Evolutionary conservation across 2,797 vertebrate genomes (phyloP), one percentile per base, ranked within the genome.

Genomic region (Sebastes variabilis): DNA sequence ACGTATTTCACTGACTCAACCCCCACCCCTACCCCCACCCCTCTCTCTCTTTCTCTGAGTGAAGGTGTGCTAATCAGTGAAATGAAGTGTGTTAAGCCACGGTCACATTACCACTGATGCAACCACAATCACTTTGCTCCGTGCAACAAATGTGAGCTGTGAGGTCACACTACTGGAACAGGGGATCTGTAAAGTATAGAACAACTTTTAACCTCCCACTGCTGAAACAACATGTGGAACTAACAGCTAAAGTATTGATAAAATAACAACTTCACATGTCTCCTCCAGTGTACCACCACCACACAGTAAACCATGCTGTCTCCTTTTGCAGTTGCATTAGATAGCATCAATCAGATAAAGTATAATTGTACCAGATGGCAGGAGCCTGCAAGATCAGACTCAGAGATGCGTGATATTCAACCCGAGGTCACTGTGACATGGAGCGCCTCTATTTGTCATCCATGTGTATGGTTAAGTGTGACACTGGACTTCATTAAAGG

Each of bases 11-110:
- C 38, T n/a, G 16, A 54, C 25, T 34, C n/a, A 2, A 4, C n/a
- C 7, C 11, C 24, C 6, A 38, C 32, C 3, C 1, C 4, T 36
- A 36, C 46, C 9, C 27, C 6, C 8, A 1, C 4, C 2, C 9
- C 8, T 14, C 32, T 38, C 14, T 13, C 5, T 24, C 30, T 22
- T 12, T 56, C 18, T 80, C 34, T 46, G 80, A 58, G 25, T 30
- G 58, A 74, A 60, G 74, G 56, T 58, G 66, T 79, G 66, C 64
- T 73, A 89, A 88, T 86, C 78, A 65, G 77, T 86, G 72, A 83
- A 84, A 83, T 83, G 18, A 77, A 79, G 75, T 77, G 87, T 83
- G 71, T 66, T 82, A 73, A 89, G 78, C 81, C 79, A 82, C 27
- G 54, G 27, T 87, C 83, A 74, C 76, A 83, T 85, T 88, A 83